Percentiles rank a stretch among this genome's conserved stretches.
These are phyloP conservation scores for Drosophila sulfurigaster DNA, from an alignment of 1,140 invertebrate species.

Conservation along the genomic window DNA sequence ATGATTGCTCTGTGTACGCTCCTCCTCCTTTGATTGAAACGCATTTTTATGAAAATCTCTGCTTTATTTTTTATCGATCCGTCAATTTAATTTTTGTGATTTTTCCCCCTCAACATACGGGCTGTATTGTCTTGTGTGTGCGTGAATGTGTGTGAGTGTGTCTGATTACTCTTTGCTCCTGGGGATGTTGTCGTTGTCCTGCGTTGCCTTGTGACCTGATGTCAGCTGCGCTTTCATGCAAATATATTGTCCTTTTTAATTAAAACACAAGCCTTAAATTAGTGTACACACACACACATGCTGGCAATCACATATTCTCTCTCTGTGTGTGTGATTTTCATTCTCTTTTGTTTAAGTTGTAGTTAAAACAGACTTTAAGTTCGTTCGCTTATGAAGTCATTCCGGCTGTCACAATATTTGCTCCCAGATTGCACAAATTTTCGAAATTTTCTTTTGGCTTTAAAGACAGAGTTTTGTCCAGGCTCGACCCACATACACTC, in stretches of 20 bases:
- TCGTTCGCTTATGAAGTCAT: constrained; percentile 58
- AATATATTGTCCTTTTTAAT: constrained; percentile 82
- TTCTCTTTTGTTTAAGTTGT: constrained; percentile 24
- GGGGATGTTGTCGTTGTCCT: constrained; percentile 34
- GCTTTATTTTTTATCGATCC: constrained; percentile 74
- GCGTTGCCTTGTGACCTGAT: constrained; percentile 65
- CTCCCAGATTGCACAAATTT: constrained; percentile 54
- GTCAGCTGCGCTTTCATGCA: constrained; percentile 73
- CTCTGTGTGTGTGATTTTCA: constrained; percentile 31
- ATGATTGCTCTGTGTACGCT: constrained; percentile 33
- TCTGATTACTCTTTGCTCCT: constrained; percentile 43
- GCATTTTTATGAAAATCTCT: constrained; percentile 80
- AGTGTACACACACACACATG: constrained; percentile 38
- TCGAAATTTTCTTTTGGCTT: constrained; percentile 44
- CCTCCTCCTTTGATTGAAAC: constrained; percentile 60
- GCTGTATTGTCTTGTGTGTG: constrained; percentile 11
- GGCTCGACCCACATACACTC: constrained; percentile 62
- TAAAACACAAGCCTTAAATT: constrained; percentile 82
- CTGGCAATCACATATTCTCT: constrained; percentile 1
- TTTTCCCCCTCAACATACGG: constrained; percentile 18
- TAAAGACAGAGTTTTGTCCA: constrained; percentile 36
- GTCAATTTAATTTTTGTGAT: constrained; percentile 72
- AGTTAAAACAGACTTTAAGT: constrained; percentile 17
- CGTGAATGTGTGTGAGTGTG: constrained; percentile 12
- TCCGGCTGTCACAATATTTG: constrained; percentile 66